Evolutionary conservation across 2,888 invertebrate genomes (phyloP).

Genomic region (Cordilura impudica): DNA sequence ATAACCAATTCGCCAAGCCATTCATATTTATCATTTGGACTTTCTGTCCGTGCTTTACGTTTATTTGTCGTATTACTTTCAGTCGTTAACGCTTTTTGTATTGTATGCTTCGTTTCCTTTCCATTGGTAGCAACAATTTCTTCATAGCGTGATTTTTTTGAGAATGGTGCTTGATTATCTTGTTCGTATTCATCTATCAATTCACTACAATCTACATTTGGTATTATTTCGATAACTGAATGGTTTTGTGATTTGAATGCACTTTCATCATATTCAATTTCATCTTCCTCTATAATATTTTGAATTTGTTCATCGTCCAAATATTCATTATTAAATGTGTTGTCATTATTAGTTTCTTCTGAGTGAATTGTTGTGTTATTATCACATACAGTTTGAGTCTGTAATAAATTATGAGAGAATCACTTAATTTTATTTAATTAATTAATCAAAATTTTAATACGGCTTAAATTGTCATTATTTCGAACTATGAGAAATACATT

Average conservation of each 20-base stretch:
- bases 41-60: not conserved
- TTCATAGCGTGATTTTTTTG: not conserved
- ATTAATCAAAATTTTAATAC: too few species aligned
- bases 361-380: not conserved
- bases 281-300: not conserved
- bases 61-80: not conserved
- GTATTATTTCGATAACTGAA: not conserved
- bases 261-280: not conserved
- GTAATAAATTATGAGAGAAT: not conserved
- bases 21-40: not conserved
- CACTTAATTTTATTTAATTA: not conserved
- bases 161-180: not conserved
- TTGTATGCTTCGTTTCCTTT: not conserved
- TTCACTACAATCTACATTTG: not conserved
- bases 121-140: not conserved
- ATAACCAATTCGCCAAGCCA: slow-evolving; percentile 12
- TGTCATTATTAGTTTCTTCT: not conserved
- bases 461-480: too few species aligned
- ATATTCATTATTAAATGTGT: not conserved
- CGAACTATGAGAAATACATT: not conserved
- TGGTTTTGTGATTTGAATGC: not conserved
- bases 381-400: not conserved
- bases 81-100: not conserved
- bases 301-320: not conserved
- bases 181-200: not conserved